A percentile compares a stretch with the other conserved stretches of the same genome.
Evolutionary conservation across 2,888 invertebrate genomes (phyloP).

Genomic region (Philereme vetulata): DNA sequence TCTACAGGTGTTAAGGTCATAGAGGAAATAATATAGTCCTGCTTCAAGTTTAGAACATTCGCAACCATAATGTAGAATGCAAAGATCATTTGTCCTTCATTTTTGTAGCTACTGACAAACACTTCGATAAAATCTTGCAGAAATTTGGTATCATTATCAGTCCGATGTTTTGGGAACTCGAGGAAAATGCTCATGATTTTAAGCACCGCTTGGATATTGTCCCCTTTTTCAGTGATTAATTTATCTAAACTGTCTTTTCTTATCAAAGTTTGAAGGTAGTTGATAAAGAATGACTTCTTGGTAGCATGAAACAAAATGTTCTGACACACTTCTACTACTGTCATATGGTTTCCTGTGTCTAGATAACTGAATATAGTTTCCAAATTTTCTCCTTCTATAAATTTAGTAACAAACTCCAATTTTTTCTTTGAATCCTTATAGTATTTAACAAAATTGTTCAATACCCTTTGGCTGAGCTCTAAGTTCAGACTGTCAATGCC

Average conservation of each 20-base stretch:
- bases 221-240: conserved; percentile 70
- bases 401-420: conserved; percentile 65
- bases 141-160: conserved; percentile 54
- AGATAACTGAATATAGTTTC: conserved; percentile 68
- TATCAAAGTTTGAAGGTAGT: conserved; percentile 67
- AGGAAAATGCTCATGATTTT: conserved; percentile 73
- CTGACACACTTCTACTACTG: conserved; percentile 59
- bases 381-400: conserved; percentile 63
- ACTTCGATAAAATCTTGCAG: conserved; percentile 66
- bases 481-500: conserved; percentile 40
- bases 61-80: conserved; percentile 70
- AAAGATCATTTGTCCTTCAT: conserved; percentile 69
- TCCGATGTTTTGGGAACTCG: conserved; percentile 62
- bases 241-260: conserved; percentile 67
- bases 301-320: conserved; percentile 65
- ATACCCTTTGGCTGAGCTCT: conserved; percentile 49
- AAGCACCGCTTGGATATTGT: conserved; percentile 72
- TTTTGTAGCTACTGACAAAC: conserved; percentile 66
- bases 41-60: conserved; percentile 62
- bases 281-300: conserved; percentile 65
- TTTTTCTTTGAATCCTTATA: conserved; percentile 73
- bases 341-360: conserved; percentile 53
- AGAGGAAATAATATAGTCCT: conserved; percentile 65
- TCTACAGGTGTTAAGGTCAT: conserved; percentile 61
- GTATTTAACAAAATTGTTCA: conserved; percentile 59